Percentiles rank a stretch among this genome's conserved stretches.
phyloP scores from a whole-genome alignment of 1,140 invertebrate species.

The Rhagoletis pomonella region DNA sequence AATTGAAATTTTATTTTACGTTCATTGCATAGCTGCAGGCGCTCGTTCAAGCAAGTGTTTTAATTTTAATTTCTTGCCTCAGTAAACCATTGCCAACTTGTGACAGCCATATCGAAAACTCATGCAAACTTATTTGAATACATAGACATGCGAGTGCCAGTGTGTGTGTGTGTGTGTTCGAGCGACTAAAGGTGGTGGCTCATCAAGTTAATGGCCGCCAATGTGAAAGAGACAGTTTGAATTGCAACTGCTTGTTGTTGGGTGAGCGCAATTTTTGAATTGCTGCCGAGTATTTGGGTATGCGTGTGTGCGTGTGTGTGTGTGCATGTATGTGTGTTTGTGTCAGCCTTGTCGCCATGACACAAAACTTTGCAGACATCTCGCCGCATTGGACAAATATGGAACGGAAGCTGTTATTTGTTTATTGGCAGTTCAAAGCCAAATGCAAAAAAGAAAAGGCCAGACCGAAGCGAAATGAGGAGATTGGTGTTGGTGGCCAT shows the following conservation, averaged over 20 bases:
- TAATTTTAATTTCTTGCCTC: constrained; percentile 35
- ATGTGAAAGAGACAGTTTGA: constrained; percentile 26
- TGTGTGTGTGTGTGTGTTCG: neutral
- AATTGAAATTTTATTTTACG: neutral
- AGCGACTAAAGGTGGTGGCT: neutral
- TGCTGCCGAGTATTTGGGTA: neutral
- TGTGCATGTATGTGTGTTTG: neutral
- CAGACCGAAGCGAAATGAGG: constrained; percentile 13
- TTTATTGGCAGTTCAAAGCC: constrained; percentile 26
- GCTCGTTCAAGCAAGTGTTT: constrained; percentile 16
- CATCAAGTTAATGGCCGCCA: constrained; percentile 48
- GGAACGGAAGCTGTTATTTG: constrained; percentile 40
- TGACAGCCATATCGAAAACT: neutral
- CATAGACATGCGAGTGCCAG: neutral
- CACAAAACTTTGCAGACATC: constrained; percentile 48
- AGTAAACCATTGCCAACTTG: neutral
- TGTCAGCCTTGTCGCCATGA: neutral
- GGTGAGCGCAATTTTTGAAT: constrained; percentile 6
- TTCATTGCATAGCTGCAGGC: constrained; percentile 11
- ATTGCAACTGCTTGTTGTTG: neutral
- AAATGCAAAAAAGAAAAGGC: constrained; percentile 32
- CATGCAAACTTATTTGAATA: neutral
- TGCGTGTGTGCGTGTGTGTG: neutral
- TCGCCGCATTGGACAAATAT: constrained; percentile 43
- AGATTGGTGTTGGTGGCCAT: neutral